A percentile compares a stretch with the other conserved stretches of the same genome.
These are phyloP conservation scores for Enteromius afrohamiltoni DNA, from an alignment of 2,797 vertebrate species.

Conservation along the genomic window DNA sequence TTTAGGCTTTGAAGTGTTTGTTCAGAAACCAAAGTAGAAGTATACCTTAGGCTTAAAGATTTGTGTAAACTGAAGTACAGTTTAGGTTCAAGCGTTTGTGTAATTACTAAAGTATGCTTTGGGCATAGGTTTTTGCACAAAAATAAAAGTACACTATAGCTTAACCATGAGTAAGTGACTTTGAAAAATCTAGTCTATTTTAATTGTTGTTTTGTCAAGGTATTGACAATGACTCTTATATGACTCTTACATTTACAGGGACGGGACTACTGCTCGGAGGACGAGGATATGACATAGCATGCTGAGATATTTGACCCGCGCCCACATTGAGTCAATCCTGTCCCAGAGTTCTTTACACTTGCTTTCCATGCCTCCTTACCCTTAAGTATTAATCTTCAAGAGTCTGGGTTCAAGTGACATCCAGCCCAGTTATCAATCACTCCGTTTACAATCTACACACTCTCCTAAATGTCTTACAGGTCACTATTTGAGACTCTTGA, in stretches of 20 bases:
- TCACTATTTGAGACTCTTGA: slow-evolving; percentile 36
- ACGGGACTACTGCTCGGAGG: slow-evolving; percentile 96
- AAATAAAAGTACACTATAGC: background rate
- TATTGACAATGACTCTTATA: background rate
- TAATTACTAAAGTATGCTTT: background rate
- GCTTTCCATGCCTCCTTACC: slow-evolving; percentile 39
- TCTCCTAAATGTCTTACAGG: slow-evolving; percentile 21
- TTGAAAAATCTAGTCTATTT: too few relatives aligned
- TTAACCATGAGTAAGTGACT: background rate
- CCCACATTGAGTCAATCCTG: slow-evolving; percentile 37
- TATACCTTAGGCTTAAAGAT: too few relatives aligned
- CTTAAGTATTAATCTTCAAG: slow-evolving; percentile 19
- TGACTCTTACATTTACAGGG: slow-evolving; percentile 77
- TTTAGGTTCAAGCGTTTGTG: background rate
- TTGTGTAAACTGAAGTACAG: background rate
- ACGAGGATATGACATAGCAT: slow-evolving; percentile 82
- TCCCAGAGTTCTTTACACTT: slow-evolving; percentile 27
- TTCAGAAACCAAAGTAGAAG: background rate
- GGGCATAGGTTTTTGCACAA: background rate
- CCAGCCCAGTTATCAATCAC: background rate
- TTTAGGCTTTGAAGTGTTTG: too few relatives aligned
- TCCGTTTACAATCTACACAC: slow-evolving; percentile 51
- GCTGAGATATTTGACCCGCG: slow-evolving; percentile 33
- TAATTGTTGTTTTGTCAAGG: too few relatives aligned
- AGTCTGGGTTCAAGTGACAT: background rate